A percentile compares a stretch with the other conserved stretches of the same genome.
Evolutionary conservation across 2,797 vertebrate genomes (phyloP).

Genomic region (Gadopsis bispinosus): DNA sequence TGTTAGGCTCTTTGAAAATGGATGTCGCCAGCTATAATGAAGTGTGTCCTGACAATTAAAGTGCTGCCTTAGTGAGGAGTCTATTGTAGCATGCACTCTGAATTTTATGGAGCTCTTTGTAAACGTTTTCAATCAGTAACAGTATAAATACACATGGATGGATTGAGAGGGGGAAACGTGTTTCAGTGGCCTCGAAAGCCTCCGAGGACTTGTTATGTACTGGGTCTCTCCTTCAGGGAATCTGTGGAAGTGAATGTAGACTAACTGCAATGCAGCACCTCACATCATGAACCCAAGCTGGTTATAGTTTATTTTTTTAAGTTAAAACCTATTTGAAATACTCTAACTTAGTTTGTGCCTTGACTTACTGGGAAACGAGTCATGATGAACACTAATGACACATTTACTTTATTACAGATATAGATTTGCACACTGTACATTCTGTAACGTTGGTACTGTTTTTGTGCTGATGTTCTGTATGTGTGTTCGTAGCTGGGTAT

Average conservation of each 20-base stretch:
- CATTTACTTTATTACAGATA: conserved; percentile 29
- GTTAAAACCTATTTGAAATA: conserved; percentile 39
- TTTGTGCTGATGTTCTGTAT: conserved; percentile 19
- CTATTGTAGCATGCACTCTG: conserved; percentile 50
- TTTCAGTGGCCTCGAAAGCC: conserved; percentile 47
- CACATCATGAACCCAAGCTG: conserved; percentile 51
- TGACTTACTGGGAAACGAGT: conserved; percentile 45
- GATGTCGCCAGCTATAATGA: conserved; percentile 67
- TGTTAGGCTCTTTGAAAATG: conserved; percentile 61
- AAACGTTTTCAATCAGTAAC: conserved; percentile 43
- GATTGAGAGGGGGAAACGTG: conserved; percentile 43
- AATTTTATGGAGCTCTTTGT: conserved; percentile 60
- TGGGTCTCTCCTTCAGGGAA: conserved; percentile 64
- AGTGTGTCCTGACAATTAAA: conserved; percentile 72
- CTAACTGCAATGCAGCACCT: conserved; percentile 61
- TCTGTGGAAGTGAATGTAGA: conserved; percentile 60
- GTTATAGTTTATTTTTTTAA: conserved; percentile 31
- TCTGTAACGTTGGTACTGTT: conserved; percentile 16
- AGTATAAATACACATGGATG: conserved; percentile 54
- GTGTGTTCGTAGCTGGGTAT: conserved; percentile 11
- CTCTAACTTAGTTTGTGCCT: conserved; percentile 48
- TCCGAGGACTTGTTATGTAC: conserved; percentile 45
- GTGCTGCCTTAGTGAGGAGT: conserved; percentile 55
- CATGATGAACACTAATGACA: conserved; percentile 70
- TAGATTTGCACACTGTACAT: conserved; percentile 56